phyloP scores from a whole-genome alignment of 2,888 invertebrate species.

The Ceriagrion tenellum region DNA sequence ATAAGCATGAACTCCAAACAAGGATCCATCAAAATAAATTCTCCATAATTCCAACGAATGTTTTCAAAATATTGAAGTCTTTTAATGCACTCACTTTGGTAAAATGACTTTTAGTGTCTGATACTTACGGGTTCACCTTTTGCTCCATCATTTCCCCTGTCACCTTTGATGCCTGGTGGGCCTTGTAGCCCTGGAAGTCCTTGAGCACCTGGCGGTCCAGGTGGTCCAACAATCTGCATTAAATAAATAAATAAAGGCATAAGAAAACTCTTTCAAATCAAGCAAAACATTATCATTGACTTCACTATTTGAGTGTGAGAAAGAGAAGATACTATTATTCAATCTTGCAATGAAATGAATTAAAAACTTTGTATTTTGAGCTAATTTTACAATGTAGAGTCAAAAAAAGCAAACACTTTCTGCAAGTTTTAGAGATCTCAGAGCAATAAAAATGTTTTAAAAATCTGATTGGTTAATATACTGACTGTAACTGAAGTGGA shows the following conservation, averaged over 20 bases:
- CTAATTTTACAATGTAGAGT: no score
- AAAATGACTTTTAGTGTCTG: not conserved
- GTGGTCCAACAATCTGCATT: conserved; percentile 77
- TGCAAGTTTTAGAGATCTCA: no score
- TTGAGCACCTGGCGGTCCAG: conserved; percentile 87
- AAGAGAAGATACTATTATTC: no score
- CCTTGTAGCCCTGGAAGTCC: conserved; percentile 89
- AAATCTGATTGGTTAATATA: no score
- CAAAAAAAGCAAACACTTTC: no score
- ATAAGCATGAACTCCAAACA: not conserved
- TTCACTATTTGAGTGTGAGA: not conserved
- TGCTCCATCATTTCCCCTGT: conserved; percentile 89
- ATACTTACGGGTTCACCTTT: conserved; percentile 90
- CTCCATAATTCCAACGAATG: not conserved
- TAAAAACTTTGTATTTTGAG: no score
- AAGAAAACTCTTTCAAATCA: conserved; percentile 55
- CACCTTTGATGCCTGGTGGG: conserved; percentile 92
- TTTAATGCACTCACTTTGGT: no score
- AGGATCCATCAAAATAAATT: not conserved
- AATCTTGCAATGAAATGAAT: no score
- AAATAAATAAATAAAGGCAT: conserved; percentile 69
- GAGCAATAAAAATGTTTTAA: no score
- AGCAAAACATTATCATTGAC: not conserved
- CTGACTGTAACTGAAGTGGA: no score
- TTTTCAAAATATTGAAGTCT: no score